phyloP scores from a whole-genome alignment of 1,140 invertebrate species.

The Orchestia grillus region DNA sequence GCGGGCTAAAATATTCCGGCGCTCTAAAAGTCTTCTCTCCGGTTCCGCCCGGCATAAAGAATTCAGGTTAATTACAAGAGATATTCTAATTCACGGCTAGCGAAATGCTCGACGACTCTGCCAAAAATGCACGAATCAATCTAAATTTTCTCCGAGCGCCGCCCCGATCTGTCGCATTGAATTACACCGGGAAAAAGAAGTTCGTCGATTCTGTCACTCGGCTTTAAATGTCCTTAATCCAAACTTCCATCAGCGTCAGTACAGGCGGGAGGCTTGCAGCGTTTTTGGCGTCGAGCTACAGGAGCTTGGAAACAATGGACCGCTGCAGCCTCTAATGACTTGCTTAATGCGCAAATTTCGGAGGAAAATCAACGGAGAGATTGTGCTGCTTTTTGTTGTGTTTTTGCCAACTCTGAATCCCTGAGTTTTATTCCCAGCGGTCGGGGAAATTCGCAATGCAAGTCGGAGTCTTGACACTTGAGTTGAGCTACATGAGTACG shows the following conservation, averaged over 20 bases:
- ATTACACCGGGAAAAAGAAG: constrained; percentile 45
- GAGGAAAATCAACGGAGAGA: constrained; percentile 36
- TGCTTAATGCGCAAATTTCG: constrained; percentile 45
- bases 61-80: constrained; percentile 21
- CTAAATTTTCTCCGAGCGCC: not conserved
- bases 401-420: not conserved
- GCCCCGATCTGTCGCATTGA: constrained; percentile 33
- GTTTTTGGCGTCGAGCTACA: constrained; percentile 2
- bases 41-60: not conserved
- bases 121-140: constrained; percentile 12
- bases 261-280: constrained; percentile 4
- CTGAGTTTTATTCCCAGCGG: not conserved
- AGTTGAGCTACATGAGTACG: no score
- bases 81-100: constrained; percentile 13
- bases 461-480: not conserved
- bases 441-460: not conserved
- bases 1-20: not conserved
- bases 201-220: constrained; percentile 37
- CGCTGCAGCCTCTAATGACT: constrained; percentile 20
- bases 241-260: constrained; percentile 41
- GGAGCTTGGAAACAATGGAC: constrained; percentile 42
- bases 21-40: not conserved
- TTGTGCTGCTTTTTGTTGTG: not conserved
- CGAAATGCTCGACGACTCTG: not conserved
- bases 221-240: constrained; percentile 50